Conservation (phyloP, 2,888 invertebrate genomes). For the Limnephilus marmoratus region DNA sequence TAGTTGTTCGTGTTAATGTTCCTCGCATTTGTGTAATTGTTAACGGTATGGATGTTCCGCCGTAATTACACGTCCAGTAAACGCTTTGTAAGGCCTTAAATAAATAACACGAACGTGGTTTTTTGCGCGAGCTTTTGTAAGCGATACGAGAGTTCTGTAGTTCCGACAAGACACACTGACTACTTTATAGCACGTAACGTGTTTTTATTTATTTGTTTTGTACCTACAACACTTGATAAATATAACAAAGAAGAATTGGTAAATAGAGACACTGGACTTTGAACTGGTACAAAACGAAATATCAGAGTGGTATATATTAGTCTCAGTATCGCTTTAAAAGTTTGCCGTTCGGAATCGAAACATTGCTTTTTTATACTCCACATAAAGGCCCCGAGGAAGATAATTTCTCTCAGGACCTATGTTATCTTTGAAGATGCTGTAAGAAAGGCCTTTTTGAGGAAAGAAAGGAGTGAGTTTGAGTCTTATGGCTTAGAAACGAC, state of each 20-base stretch:
- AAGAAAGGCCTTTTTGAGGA: too few species aligned
- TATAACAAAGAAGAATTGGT: background rate
- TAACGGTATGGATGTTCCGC: background rate
- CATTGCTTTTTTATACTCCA: too few species aligned
- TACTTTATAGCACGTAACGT: background rate
- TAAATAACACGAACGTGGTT: background rate
- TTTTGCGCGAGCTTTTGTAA: background rate
- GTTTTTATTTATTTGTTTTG: background rate
- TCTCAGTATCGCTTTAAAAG: too few species aligned
- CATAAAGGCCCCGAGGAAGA: too few species aligned
- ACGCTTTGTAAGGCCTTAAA: background rate
- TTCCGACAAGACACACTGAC: background rate
- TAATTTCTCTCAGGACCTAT: too few species aligned
- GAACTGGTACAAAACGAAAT: background rate
- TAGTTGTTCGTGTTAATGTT: background rate
- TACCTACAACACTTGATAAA: background rate
- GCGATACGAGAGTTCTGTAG: background rate
- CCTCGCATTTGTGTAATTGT: background rate
- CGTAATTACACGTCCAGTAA: constrained; percentile 11
- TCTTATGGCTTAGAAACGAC: too few species aligned
- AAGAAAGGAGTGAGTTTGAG: too few species aligned
- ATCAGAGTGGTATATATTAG: background rate
- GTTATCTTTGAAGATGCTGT: too few species aligned
- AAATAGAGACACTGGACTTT: background rate
- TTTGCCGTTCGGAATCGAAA: too few species aligned